Evolutionary conservation across 2,113 vertebrate genomes (phyloP), one percentile per base, ranked within the genome.

Genomic region (Malaclemys terrapin): DNA sequence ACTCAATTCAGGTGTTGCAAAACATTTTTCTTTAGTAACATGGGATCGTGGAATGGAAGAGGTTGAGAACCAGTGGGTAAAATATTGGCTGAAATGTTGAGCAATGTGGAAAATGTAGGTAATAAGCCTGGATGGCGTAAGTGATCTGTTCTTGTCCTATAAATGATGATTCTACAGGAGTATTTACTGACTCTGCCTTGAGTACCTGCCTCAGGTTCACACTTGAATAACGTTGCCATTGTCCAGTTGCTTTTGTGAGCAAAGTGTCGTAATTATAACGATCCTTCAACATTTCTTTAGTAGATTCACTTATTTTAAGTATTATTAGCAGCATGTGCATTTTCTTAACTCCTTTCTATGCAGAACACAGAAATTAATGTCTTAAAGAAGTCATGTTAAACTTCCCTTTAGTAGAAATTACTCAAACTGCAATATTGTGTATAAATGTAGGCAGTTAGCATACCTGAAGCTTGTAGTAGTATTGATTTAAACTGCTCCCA

Each of bases 131-230:
- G 80, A 80, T 78, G 80, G 24, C 47, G 62, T 65, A 14, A 29
- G 35, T 54, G 53, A 0, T 47, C 6, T 49, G 72, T 53, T 0
- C 47, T 57, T 31, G 5, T 31, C 6, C 0, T 4, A 0, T 1
- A 1, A 80, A 80, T 17, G 45, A 31, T 62, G 57, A 62, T 62
- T 62, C 62, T 35, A 65, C 62, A 42, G 22, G n/a, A 25, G 38
- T 45, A 27, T 76, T 45, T 42, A 10, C 38, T 47, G 42, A 25
- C 72, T 69, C n/a, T 76, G 22, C 42, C 38, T 45, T 27, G 12
- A 25, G 3, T 27, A 76, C 24, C 38, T 76, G 72, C 24, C 42
- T 45, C 72, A 24, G 38, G 10, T 47, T 76, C 20, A 25, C 10
- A 25, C 42, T 11, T 72, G 42, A 69, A n/a, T 69, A n/a, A 69